Conservation (phyloP, 2,797 vertebrate genomes). For the Pipistrellus pipistrellus region DNA sequence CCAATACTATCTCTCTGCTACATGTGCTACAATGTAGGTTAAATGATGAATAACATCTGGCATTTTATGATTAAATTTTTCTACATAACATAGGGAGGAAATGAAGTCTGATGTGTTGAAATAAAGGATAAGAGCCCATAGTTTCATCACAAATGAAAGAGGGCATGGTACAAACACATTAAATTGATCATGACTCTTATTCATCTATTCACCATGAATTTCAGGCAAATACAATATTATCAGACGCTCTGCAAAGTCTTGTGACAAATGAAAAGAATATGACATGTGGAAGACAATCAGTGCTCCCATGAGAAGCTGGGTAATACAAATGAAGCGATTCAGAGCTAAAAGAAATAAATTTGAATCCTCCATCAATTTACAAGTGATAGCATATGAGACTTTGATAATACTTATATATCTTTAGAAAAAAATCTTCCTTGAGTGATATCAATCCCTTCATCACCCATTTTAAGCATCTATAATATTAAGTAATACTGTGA, state of each 20-base stretch:
- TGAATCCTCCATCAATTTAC: not conserved
- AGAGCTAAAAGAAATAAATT: not conserved
- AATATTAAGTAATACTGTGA: not conserved
- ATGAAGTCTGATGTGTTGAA: not conserved
- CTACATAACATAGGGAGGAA: not conserved
- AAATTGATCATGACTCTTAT: not conserved
- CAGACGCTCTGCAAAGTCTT: not conserved
- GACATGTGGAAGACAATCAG: not conserved
- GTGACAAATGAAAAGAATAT: not conserved
- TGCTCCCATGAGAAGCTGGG: not conserved
- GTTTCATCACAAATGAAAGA: not conserved
- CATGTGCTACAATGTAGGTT: not conserved
- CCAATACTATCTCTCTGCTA: not conserved
- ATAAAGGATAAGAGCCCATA: not conserved
- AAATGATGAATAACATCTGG: not conserved
- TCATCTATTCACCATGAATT: not conserved
- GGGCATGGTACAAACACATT: not conserved
- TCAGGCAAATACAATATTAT: not conserved
- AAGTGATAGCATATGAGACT: not conserved
- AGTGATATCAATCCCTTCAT: not conserved
- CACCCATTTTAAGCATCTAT: not conserved
- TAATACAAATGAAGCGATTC: not conserved
- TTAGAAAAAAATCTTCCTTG: not conserved
- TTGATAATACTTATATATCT: not conserved
- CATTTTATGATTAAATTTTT: not conserved